phyloP scores from a whole-genome alignment of 2,113 vertebrate species.

The Platycercus adscitus region DNA sequence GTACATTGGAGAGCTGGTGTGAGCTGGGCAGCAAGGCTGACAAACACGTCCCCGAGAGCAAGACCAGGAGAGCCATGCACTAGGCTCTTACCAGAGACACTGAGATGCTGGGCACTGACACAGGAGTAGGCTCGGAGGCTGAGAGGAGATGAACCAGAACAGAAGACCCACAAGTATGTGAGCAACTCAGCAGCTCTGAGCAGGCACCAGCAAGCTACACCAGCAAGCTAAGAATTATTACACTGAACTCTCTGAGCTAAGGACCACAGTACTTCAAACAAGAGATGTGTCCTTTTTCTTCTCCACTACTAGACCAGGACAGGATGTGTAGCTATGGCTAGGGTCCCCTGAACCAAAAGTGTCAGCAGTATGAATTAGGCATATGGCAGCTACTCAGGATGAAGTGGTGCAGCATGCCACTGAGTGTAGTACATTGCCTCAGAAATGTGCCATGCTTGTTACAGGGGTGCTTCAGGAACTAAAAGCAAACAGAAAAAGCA shows the following conservation, averaged over 20 bases:
- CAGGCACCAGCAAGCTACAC: neutral
- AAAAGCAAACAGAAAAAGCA: neutral
- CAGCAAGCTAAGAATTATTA: neutral
- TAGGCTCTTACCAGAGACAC: neutral
- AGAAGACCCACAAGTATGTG: accelerated
- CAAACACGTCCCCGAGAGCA: neutral
- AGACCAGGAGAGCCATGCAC: neutral
- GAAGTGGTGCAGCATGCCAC: neutral
- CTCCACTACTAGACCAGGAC: neutral
- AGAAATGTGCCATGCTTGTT: neutral
- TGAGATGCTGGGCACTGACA: neutral
- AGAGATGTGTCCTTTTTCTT: neutral
- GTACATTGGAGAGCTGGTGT: neutral
- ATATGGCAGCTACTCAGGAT: neutral
- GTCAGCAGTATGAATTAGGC: neutral
- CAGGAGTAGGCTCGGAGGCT: neutral
- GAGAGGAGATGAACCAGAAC: neutral
- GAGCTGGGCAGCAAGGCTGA: neutral
- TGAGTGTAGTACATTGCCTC: neutral
- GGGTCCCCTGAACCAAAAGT: neutral
- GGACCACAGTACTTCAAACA: neutral
- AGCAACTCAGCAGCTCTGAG: neutral
- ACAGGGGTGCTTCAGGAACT: neutral
- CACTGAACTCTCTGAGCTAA: neutral
- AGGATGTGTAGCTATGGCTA: neutral